A percentile compares a stretch with the other conserved stretches of the same genome.
phyloP scores from a whole-genome alignment of 2,113 vertebrate species.

The Columba janthina region DNA sequence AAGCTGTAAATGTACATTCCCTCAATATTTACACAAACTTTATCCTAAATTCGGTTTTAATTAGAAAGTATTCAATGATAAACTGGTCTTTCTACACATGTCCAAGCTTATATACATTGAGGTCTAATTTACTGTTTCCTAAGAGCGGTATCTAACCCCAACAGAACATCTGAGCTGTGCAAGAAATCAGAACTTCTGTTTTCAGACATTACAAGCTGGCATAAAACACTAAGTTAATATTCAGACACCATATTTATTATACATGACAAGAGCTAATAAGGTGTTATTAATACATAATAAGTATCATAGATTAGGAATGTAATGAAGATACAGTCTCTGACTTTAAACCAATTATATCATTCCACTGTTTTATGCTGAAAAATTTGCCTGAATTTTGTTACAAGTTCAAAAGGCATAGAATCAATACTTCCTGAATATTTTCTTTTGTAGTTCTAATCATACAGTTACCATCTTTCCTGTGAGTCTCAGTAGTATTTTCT shows the following conservation, averaged over 20 bases:
- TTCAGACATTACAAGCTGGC: neutral
- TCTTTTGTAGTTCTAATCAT: neutral
- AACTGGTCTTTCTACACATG: neutral
- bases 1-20: neutral
- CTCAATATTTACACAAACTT: neutral
- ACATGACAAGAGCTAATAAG: conserved; percentile 38
- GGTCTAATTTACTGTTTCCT: neutral
- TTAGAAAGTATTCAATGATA: neutral
- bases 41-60: neutral
- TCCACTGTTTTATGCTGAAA: neutral
- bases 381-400: neutral
- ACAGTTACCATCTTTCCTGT: neutral
- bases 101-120: neutral
- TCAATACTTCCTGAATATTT: neutral
- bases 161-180: neutral
- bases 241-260: neutral
- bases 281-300: conserved; percentile 40
- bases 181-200: neutral
- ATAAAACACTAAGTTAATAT: conserved; percentile 4
- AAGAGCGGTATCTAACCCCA: neutral
- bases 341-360: neutral
- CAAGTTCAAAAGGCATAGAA: neutral
- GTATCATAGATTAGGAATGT: neutral
- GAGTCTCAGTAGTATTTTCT: neutral
- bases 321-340: conserved; percentile 25